Conservation (phyloP, 2,888 invertebrate species). For the Phlogophora meticulosa region DNA sequence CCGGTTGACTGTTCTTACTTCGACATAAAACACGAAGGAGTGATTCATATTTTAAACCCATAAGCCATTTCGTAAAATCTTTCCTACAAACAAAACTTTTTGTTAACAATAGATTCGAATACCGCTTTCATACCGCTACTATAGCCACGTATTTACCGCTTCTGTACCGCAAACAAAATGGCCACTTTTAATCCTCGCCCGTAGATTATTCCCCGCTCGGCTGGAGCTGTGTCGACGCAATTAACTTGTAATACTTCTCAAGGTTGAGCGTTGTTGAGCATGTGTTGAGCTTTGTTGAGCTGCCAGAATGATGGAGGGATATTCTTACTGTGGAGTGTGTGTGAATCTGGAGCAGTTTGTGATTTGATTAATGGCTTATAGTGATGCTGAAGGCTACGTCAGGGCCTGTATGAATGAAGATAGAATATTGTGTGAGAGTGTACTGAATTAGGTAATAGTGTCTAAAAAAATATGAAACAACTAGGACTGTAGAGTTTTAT, state of each 20-base stretch:
- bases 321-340: conserved; percentile 5
- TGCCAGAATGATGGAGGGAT: not conserved
- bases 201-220: conserved; percentile 28
- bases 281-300: conserved; percentile 22
- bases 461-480: too few relatives aligned
- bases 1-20: too few relatives aligned
- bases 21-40: not conserved
- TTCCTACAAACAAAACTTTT: conserved; percentile 7
- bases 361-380: conserved; percentile 6
- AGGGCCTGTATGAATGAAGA: not conserved
- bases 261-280: conserved; percentile 24
- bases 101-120: conserved; percentile 3
- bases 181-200: conserved; percentile 14
- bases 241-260: conserved; percentile 38
- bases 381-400: not conserved
- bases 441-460: not conserved
- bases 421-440: not conserved
- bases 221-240: conserved; percentile 21
- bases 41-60: not conserved
- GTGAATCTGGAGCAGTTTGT: conserved; percentile 3
- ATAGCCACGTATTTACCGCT: not conserved
- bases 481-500: too few relatives aligned
- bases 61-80: conserved; percentile 1
- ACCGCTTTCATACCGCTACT: not conserved
- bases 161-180: not conserved